These are phyloP conservation scores for Corbicula japonica DNA, from an alignment of 2,888 invertebrate genomes.

Conservation along the genomic window DNA sequence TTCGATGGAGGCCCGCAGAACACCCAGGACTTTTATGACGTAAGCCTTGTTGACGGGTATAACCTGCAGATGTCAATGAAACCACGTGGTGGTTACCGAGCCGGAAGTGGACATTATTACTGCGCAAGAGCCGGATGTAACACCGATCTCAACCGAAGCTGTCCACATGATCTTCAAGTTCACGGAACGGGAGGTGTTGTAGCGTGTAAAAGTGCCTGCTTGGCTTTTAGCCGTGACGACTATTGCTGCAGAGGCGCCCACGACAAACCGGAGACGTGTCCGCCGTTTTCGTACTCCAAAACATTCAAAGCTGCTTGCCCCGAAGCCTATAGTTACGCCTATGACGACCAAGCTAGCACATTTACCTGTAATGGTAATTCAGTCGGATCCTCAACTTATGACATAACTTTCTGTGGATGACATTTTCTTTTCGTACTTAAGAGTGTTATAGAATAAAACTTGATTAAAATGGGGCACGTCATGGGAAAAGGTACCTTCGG, in stretches of 20 bases:
- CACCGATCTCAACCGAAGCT: slow-evolving; percentile 84
- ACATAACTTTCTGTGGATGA: slow-evolving; percentile 57
- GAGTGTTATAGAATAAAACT: too few species aligned
- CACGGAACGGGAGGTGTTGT: slow-evolving; percentile 75
- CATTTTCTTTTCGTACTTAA: too few species aligned
- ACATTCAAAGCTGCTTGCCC: slow-evolving; percentile 88
- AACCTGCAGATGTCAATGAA: slow-evolving; percentile 81
- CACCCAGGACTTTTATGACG: slow-evolving; percentile 87
- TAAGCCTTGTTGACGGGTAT: slow-evolving; percentile 88
- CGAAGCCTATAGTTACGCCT: slow-evolving; percentile 88
- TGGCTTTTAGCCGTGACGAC: slow-evolving; percentile 87
- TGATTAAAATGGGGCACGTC: too few species aligned
- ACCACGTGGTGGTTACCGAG: slow-evolving; percentile 54
- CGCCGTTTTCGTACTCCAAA: slow-evolving; percentile 85
- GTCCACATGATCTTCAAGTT: slow-evolving; percentile 80
- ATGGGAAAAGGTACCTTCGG: too few species aligned
- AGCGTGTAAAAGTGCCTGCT: slow-evolving; percentile 88
- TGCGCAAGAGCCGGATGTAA: slow-evolving; percentile 80
- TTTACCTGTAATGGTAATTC: slow-evolving; percentile 86
- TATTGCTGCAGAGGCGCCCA: slow-evolving; percentile 87
- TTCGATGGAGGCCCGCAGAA: slow-evolving; percentile 62
- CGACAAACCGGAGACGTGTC: slow-evolving; percentile 87
- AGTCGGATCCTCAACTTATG: slow-evolving; percentile 47
- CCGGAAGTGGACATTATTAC: not conserved
- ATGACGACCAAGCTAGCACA: slow-evolving; percentile 88